Percentiles rank a stretch among this genome's conserved stretches.
Evolutionary conservation across 2,797 vertebrate genomes (phyloP).

Genomic region (Fistularia tabacaria): DNA sequence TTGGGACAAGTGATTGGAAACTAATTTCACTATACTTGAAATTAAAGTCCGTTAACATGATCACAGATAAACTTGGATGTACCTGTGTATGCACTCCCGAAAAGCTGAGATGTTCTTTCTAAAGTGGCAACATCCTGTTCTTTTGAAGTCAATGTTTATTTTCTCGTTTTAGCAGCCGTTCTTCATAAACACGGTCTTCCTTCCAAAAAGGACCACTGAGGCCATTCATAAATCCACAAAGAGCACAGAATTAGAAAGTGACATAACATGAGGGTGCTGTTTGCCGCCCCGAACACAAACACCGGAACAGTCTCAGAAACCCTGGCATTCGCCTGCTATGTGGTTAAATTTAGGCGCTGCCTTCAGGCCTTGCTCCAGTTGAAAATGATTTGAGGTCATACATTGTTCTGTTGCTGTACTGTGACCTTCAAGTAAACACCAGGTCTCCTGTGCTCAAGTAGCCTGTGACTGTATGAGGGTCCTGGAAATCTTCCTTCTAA

Average conservation of each 20-base stretch:
- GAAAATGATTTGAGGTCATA: slow-evolving; percentile 26
- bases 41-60: no score
- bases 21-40: no score
- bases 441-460: not conserved
- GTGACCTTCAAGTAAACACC: slow-evolving; percentile 29
- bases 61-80: no score
- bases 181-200: slow-evolving; percentile 24
- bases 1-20: no score
- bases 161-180: slow-evolving; percentile 8
- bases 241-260: slow-evolving; percentile 48
- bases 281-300: slow-evolving; percentile 37
- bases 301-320: slow-evolving; percentile 65
- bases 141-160: slow-evolving; percentile 4
- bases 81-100: no score
- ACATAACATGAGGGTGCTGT: slow-evolving; percentile 17
- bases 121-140: not conserved
- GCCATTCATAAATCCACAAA: slow-evolving; percentile 27
- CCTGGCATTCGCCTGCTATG: slow-evolving; percentile 39
- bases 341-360: slow-evolving; percentile 60
- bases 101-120: not conserved
- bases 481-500: not conserved
- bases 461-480: not conserved
- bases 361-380: slow-evolving; percentile 5
- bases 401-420: slow-evolving; percentile 44
- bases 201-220: slow-evolving; percentile 10